Evolutionary conservation across 2,113 vertebrate genomes (phyloP).

Genomic region (Bettongia penicillata): DNA sequence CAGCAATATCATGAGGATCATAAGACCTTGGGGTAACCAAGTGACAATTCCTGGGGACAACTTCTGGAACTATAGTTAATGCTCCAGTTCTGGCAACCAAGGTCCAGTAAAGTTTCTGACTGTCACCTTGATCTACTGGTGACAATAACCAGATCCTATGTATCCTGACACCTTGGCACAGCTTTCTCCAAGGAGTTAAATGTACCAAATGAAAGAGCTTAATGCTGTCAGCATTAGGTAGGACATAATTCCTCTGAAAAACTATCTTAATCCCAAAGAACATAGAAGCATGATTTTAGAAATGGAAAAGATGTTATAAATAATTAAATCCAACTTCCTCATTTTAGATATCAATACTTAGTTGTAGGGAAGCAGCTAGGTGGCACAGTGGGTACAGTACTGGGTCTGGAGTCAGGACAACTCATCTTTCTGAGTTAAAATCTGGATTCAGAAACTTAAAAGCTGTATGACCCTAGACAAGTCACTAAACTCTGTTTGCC

Average conservation of each 20-base stretch:
- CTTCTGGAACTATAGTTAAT: neutral
- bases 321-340: neutral
- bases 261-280: neutral
- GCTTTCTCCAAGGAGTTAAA: neutral
- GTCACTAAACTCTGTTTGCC: neutral
- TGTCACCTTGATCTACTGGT: neutral
- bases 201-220: neutral
- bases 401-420: neutral
- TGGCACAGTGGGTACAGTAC: neutral
- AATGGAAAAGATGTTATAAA: neutral
- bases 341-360: neutral
- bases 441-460: neutral
- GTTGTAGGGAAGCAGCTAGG: neutral
- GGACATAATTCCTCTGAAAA: neutral
- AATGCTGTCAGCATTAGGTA: neutral
- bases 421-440: neutral
- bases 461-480: neutral
- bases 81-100: neutral
- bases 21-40: neutral
- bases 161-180: neutral
- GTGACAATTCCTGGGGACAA: neutral
- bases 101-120: neutral
- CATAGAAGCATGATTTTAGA: neutral
- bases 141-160: neutral
- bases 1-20: neutral